Evolutionary conservation across 2,888 invertebrate species (phyloP).

Genomic region (Frankliniella fusca): DNA sequence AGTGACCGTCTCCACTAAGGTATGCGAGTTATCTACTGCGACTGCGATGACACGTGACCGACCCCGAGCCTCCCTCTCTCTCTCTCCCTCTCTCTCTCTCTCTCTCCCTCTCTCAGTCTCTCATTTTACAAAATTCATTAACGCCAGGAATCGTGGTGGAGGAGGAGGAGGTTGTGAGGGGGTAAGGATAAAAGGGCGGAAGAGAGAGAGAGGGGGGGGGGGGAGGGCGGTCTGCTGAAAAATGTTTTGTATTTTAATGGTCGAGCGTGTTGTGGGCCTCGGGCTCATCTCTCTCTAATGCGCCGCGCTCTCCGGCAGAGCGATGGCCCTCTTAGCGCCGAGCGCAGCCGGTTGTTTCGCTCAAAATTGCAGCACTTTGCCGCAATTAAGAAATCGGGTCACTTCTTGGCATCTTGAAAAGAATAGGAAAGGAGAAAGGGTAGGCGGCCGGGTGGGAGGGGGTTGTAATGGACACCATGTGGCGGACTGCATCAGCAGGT

Average conservation of each 20-base stretch:
- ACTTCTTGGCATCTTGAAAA: not conserved
- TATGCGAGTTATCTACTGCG: too few relatives aligned
- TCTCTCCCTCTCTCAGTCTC: too few relatives aligned
- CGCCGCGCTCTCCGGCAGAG: not conserved
- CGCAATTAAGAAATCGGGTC: constrained; percentile 17
- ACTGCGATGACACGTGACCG: too few relatives aligned
- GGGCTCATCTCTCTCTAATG: not conserved
- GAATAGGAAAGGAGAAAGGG: not conserved
- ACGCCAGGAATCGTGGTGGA: too few relatives aligned
- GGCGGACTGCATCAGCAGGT: too few relatives aligned
- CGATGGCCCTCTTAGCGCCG: constrained; percentile 2
- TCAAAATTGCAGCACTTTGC: constrained; percentile 20
- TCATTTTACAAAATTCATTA: too few relatives aligned
- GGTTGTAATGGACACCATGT: too few relatives aligned
- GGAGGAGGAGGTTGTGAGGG: not conserved
- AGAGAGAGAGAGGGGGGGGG: not conserved
- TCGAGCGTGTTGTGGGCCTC: not conserved
- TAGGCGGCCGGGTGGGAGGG: too few relatives aligned
- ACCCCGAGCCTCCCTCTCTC: too few relatives aligned
- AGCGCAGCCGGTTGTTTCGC: not conserved
- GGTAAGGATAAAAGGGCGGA: not conserved
- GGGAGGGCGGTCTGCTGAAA: not conserved
- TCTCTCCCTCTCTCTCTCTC: too few relatives aligned
- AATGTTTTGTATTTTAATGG: not conserved
- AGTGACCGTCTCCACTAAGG: too few relatives aligned